These are phyloP conservation scores for Poecilobothrus nobilitatus DNA, from an alignment of 2,888 invertebrate genomes.

Conservation along the genomic window DNA sequence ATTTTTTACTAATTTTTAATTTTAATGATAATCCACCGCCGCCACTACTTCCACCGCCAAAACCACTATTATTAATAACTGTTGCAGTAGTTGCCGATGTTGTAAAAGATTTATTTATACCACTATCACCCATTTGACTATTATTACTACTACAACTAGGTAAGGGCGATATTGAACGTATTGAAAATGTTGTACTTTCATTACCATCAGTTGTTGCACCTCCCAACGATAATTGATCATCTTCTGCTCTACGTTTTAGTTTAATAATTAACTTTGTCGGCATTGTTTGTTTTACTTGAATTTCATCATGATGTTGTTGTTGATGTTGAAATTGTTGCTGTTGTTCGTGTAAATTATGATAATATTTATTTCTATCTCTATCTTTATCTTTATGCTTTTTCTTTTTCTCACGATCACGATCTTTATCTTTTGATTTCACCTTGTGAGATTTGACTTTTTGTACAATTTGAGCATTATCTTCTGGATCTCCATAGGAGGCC, in stretches of 20 bases:
- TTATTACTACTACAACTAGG: constrained; percentile 12
- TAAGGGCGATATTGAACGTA: neutral
- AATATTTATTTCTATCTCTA: neutral
- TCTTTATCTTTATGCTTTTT: constrained; percentile 13
- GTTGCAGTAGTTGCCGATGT: constrained; percentile 13
- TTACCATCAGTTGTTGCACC: constrained; percentile 20
- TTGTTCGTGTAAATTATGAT: constrained; percentile 36
- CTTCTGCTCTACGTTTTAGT: constrained; percentile 45
- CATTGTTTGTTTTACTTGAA: constrained; percentile 47
- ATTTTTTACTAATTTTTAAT: constrained; percentile 4
- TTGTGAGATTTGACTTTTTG: constrained; percentile 15
- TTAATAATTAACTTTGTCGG: constrained; percentile 43
- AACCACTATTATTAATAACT: constrained; percentile 9
- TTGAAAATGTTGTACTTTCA: neutral
- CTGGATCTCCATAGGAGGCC: constrained; percentile 62
- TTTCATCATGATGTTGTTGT: constrained; percentile 40
- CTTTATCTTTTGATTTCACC: constrained; percentile 47
- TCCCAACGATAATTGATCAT: constrained; percentile 26
- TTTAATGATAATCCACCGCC: neutral
- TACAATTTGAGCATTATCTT: constrained; percentile 41
- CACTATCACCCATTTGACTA: constrained; percentile 15
- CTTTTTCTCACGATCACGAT: constrained; percentile 36
- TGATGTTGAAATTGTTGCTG: constrained; percentile 39
- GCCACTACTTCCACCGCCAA: neutral
- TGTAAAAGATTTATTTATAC: constrained; percentile 10